phyloP scores from a whole-genome alignment of 2,113 vertebrate species.

The Podarcis raffonei region DNA sequence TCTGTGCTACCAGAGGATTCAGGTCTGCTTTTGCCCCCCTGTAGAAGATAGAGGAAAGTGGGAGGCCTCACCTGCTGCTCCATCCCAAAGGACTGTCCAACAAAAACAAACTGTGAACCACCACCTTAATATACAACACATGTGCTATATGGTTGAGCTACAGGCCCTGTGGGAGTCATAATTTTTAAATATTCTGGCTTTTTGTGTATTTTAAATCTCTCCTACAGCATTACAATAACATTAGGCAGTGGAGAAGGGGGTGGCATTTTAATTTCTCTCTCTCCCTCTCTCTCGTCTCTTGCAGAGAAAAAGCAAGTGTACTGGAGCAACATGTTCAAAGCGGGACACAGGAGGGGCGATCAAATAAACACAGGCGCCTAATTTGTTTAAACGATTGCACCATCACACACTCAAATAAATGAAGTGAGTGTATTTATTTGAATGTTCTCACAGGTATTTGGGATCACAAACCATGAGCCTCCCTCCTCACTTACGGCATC shows the following conservation, averaged over 20 bases:
- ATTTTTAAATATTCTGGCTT: constrained; percentile 63
- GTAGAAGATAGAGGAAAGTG: constrained; percentile 17
- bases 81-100: constrained; percentile 31
- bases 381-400: constrained; percentile 64
- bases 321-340: constrained; percentile 49
- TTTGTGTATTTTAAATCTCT: constrained; percentile 65
- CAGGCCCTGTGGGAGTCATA: constrained; percentile 60
- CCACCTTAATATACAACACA: constrained; percentile 68
- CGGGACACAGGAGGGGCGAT: constrained; percentile 37
- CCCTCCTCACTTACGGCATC: not conserved
- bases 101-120: constrained; percentile 58
- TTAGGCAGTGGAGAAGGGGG: constrained; percentile 16
- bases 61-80: constrained; percentile 34
- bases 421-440: constrained; percentile 53
- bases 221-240: constrained; percentile 58
- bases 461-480: not conserved
- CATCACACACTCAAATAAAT: constrained; percentile 55
- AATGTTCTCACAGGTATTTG: constrained; percentile 49
- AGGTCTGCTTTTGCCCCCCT: not conserved
- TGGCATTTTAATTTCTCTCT: constrained; percentile 51
- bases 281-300: constrained; percentile 44
- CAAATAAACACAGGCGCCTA: constrained; percentile 60
- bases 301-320: constrained; percentile 51
- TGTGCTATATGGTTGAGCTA: constrained; percentile 59
- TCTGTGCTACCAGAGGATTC: not conserved